A percentile compares a stretch with the other conserved stretches of the same genome.
These are phyloP conservation scores for Ascidia mentula DNA, from an alignment of 23 tunicate genomes.

Conservation along the genomic window DNA sequence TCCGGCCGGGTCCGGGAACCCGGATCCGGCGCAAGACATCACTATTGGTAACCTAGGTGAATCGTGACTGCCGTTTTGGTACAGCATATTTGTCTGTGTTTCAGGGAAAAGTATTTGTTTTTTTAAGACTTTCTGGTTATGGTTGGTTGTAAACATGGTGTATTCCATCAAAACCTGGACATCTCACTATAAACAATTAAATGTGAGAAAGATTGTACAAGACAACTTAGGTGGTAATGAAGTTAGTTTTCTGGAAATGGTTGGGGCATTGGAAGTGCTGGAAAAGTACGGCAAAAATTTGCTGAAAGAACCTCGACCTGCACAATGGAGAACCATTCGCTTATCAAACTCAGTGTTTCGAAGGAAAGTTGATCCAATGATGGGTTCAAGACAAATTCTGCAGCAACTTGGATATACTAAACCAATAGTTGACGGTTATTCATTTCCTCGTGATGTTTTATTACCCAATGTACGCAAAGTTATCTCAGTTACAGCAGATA, in stretches of 20 bases:
- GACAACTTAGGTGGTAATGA: no score
- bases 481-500: slow-evolving; percentile 56
- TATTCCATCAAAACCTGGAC: no score
- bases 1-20: no score
- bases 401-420: slow-evolving; percentile 58
- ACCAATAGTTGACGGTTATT: slow-evolving; percentile 43
- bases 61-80: no score
- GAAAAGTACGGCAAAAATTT: slow-evolving; percentile 87
- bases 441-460: slow-evolving; percentile 27
- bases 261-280: slow-evolving; percentile 47
- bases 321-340: slow-evolving; percentile 68
- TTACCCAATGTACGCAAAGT: slow-evolving; percentile 45
- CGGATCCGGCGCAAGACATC: no score
- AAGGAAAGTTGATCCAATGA: slow-evolving; percentile 57
- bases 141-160: not conserved
- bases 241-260: slow-evolving; percentile 19
- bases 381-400: slow-evolving; percentile 66
- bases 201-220: no score
- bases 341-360: slow-evolving; percentile 65
- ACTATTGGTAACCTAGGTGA: no score
- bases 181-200: no score
- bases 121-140: not conserved
- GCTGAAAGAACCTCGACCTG: slow-evolving; percentile 48
- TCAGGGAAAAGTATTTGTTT: no score
- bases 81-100: no score